phyloP scores from a whole-genome alignment of 2,888 invertebrate genomes.

The Dinocampus coccinellae region DNA sequence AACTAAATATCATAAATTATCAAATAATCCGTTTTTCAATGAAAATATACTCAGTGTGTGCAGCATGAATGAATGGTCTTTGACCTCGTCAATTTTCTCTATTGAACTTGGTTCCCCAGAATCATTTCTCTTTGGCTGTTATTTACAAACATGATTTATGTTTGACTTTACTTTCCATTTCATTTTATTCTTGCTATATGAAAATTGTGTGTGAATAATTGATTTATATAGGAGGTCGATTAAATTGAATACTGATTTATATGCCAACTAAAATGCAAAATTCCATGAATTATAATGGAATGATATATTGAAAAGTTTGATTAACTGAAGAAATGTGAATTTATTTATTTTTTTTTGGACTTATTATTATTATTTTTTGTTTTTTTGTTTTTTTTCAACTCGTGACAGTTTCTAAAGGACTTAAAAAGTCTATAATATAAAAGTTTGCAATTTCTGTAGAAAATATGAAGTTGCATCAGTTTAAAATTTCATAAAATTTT shows the following conservation, averaged over 20 bases:
- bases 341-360: no score
- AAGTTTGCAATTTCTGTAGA: conserved; percentile 5
- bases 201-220: neutral
- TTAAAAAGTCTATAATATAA: neutral
- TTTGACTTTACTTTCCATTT: neutral
- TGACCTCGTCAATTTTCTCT: conserved; percentile 19
- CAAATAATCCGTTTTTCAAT: conserved; percentile 70
- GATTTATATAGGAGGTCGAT: neutral
- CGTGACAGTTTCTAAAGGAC: neutral
- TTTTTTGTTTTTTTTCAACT: conserved; percentile 29
- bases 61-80: conserved; percentile 16
- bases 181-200: neutral
- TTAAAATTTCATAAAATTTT: neutral
- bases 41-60: conserved; percentile 71
- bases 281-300: neutral
- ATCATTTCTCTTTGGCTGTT: neutral
- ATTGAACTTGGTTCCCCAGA: neutral
- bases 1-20: neutral
- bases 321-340: neutral
- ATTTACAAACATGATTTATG: neutral
- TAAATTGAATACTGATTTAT: neutral
- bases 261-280: neutral
- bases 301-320: neutral
- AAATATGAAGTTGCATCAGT: neutral
- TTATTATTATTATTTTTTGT: neutral